Base-by-base conservation (phyloP, 2,888 invertebrate species). In the Heliconius erato region DNA sequence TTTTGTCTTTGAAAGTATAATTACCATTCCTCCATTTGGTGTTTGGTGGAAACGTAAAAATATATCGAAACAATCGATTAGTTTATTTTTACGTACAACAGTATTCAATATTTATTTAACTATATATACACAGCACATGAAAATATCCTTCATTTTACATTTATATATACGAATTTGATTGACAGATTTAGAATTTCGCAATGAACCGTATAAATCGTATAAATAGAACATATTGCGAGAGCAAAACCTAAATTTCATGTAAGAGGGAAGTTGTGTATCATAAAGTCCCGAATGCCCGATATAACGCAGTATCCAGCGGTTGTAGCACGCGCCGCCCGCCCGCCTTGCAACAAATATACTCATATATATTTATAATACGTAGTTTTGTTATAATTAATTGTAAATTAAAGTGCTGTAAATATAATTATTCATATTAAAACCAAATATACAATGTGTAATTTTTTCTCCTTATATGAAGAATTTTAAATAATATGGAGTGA, bases 201-300 rank as follows among this genome's bases (percentile, higher is more conserved):
- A 44, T 63, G 77, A 44, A 77, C 26, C 63, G 16, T 28, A 40
- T 76, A 76, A 54, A 59, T 77, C n/a, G 35, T 71, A 80, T 77
- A 72, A 79, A 80, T 80, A 77, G 49, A 28, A 16, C 6, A 26
- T 74, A 76, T 84, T 84, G 79, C 83, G 81, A 84, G 74, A 82
- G 71, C 81, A 81, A 79, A 81, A 72, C 32, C 78, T 68, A 82
- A 82, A 83, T 79, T 69, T 80, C 79, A 80, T 80, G 83, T 82
- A 80, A 79, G 78, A 83, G 82, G 80, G 77, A 67, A 79, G 77
- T 76, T 72, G 72, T 82, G 69, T 74, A 80, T 80, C 83, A 80
- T 83, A 84, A 83, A 83, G 74, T 81, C 81, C 80, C 79, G 69
- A 78, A 83, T 80, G 84, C 84, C 86, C 67, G 82, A 86, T 86